Evolutionary conservation across 2,797 vertebrate genomes (phyloP), one percentile per base, ranked within the genome.

Genomic region (Rhinichthys osculus): DNA sequence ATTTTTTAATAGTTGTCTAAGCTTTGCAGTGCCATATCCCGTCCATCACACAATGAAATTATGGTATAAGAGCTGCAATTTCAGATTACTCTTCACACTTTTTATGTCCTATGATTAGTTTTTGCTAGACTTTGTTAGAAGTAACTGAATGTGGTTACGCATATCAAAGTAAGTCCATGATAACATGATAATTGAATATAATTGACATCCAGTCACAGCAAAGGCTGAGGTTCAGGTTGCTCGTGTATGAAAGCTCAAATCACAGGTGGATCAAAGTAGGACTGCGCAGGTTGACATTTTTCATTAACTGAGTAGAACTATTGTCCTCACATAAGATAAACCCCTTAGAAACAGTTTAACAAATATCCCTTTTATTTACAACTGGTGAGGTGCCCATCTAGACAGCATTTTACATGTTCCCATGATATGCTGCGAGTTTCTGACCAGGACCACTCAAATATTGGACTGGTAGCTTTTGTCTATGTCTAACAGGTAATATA

Each of bases 131-230:
- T 44, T 44, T 44, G 42, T 11, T 44, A 44, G 10, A 10, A 11
- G 47, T 50, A 50, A 50, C 14, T 14, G 3, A 4, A 50, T 50
- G 3, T 5, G 19, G 30, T 73, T 50, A 66, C 23, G 64, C 19
- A 23, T 84, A 77, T 54, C 62, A 78, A 69, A 70, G 62, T 23
- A 78, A 78, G 23, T 35, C 35, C 19, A 67, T 57, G 59, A 74
- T 54, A 67, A 85, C 33, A 74, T 66, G 69, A 74, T 23, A 82
- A 85, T 64, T 83, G 70, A 66, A 74, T 71, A 74, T 85, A 85
- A 85, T 67, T 81, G 78, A 81, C 78, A 85, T 74, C 42, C 23
- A 74, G 73, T 84, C 42, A 76, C 59, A 11, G 78, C 86, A 72
- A 74, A 77, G 66, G n/a, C 16, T 66, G 33, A 73, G 81, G 80